phyloP scores from a whole-genome alignment of 2,797 vertebrate genomes.

The Salmo trutta region DNA sequence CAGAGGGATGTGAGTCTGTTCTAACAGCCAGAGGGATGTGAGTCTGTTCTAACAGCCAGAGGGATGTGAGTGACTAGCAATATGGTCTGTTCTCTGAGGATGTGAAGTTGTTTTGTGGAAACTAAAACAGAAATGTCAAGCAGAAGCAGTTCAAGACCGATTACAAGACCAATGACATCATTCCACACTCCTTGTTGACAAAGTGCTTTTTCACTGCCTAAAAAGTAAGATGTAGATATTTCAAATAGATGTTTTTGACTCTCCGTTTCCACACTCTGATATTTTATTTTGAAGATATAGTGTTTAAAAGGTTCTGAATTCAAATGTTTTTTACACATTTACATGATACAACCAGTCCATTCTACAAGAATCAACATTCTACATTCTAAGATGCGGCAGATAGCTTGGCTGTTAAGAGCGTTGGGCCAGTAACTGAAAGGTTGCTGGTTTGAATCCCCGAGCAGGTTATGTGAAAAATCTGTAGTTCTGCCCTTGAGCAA shows the following conservation, averaged over 20 bases:
- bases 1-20: too few species aligned
- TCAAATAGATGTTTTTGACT: constrained; percentile 83
- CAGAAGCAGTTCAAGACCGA: constrained; percentile 83
- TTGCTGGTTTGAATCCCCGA: too few species aligned
- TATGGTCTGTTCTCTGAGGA: constrained; percentile 84
- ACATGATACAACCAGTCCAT: constrained; percentile 73
- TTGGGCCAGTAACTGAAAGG: too few species aligned
- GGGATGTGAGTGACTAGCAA: constrained; percentile 78
- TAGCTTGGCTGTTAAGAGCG: too few species aligned
- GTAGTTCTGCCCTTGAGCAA: too few species aligned
- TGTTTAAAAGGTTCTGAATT: constrained; percentile 86
- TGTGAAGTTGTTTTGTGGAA: constrained; percentile 87
- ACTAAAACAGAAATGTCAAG: constrained; percentile 67
- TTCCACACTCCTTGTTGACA: constrained; percentile 85
- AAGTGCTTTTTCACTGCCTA: constrained; percentile 99
- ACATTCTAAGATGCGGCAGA: constrained; percentile 39
- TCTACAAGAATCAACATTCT: constrained; percentile 50
- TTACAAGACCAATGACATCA: constrained; percentile 74
- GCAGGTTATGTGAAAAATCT: too few species aligned
- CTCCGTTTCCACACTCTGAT: constrained; percentile 77
- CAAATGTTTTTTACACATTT: constrained; percentile 87
- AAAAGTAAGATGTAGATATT: constrained; percentile 91
- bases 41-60: too few species aligned
- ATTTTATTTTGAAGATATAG: constrained; percentile 84
- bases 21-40: too few species aligned